Evolutionary conservation across 2,113 vertebrate genomes (phyloP).

Genomic region (Hippocampus comes): DNA sequence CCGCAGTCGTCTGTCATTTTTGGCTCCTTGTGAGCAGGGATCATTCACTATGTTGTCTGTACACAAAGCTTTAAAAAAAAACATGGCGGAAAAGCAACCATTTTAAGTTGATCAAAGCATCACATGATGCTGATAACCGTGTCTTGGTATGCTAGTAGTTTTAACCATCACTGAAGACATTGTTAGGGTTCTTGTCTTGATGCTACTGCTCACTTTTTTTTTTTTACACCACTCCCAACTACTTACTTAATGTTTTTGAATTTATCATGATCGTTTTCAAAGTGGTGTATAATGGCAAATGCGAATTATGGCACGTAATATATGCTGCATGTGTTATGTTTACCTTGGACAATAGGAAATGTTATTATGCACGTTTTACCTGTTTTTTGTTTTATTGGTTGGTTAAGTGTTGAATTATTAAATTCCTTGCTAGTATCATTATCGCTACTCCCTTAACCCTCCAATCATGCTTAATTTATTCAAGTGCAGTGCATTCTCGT

Average conservation of each 20-base stretch:
- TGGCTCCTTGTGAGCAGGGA: no score
- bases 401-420: neutral
- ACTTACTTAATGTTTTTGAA: neutral
- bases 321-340: neutral
- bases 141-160: neutral
- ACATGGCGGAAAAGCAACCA: no score
- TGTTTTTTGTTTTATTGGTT: neutral
- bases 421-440: neutral
- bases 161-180: neutral
- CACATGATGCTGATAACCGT: neutral
- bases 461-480: neutral
- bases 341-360: neutral
- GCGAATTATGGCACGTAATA: neutral
- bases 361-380: neutral
- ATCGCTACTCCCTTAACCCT: neutral
- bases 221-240: neutral
- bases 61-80: no score
- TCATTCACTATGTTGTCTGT: no score
- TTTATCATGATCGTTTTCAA: neutral
- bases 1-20: neutral
- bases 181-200: neutral
- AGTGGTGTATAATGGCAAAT: neutral
- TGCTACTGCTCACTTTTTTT: neutral
- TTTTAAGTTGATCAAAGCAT: neutral
- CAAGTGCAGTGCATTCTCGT: no score